Evolutionary conservation across 2,113 vertebrate species (phyloP).

Genomic region (Serilophus lunatus): DNA sequence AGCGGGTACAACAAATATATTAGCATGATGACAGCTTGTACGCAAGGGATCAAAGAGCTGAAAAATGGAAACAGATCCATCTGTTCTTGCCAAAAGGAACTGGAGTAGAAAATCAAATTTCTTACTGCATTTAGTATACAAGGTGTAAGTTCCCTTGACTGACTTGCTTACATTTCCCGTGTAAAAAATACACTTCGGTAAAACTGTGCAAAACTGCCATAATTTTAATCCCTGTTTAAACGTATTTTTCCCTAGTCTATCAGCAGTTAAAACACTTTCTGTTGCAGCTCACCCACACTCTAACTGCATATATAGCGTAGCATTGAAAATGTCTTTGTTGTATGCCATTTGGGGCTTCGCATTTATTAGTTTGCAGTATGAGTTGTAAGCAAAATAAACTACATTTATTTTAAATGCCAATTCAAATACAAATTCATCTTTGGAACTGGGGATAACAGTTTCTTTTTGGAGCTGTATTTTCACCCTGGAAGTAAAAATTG

Average conservation of each 20-base stretch:
- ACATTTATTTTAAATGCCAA: not conserved
- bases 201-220: not conserved
- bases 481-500: not conserved
- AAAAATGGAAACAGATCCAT: not conserved
- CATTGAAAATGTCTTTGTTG: not conserved
- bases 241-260: not conserved
- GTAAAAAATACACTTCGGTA: not conserved
- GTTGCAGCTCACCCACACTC: not conserved
- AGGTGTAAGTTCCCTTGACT: not conserved
- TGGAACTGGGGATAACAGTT: not conserved
- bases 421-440: not conserved
- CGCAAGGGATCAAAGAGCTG: not conserved
- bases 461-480: not conserved
- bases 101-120: not conserved
- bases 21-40: not conserved
- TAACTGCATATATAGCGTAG: not conserved
- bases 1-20: not conserved
- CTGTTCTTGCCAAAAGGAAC: not conserved
- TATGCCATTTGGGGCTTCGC: not conserved
- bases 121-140: not conserved
- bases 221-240: not conserved
- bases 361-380: not conserved
- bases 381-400: not conserved
- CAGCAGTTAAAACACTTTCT: not conserved
- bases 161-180: not conserved